Base-by-base conservation (phyloP, 1,140 invertebrate genomes). In the Heliconius hewitsoni region DNA sequence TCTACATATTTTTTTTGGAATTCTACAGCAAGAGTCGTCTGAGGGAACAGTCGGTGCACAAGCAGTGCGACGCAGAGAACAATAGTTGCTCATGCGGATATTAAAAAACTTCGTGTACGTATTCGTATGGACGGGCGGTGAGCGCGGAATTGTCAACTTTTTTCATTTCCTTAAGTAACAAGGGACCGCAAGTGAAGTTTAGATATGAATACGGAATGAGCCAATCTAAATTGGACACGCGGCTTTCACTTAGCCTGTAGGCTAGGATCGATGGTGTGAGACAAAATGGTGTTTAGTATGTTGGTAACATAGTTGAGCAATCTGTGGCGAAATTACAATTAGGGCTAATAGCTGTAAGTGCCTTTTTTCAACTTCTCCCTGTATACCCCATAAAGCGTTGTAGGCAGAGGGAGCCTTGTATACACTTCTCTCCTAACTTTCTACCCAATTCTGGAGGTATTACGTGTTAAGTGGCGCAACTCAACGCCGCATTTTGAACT, bases 81-180 rank as follows among this genome's bases (percentile, higher is more conserved):
- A 80, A 76, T 76, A 80, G 30, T 57, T 16, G 75, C 46, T 34
- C 42, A n/a, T 27, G 74, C 79, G 79, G 79, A 81, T 81, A 81
- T 81, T 81, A 81, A 72, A 81, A 81, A 81, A 81, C 11, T 81
- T 81, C n/a, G 39, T 34, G 42, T 57, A 57, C 50, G 52, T 73
- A 73, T 72, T 80, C 73, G 70, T 72, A 73, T 71, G 79, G 71
- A 50, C 79, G 71, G 76, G 74, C 57, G 37, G 57, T 71, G 8
- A 30, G 77, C 42, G 37, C 74, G 79, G 79, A 76, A 80, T 76
- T 76, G 75, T 76, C 79, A 81, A 81, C 79, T 77, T 81, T 81
- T 81, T 77, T 81, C 71, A 81, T 81, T 81, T 81, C 79, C 79
- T 81, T 77, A 74, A 81, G 79, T 74, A 77, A 81, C 73, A 76